phyloP scores from a whole-genome alignment of 2,888 invertebrate genomes.

The Allygus modestus region DNA sequence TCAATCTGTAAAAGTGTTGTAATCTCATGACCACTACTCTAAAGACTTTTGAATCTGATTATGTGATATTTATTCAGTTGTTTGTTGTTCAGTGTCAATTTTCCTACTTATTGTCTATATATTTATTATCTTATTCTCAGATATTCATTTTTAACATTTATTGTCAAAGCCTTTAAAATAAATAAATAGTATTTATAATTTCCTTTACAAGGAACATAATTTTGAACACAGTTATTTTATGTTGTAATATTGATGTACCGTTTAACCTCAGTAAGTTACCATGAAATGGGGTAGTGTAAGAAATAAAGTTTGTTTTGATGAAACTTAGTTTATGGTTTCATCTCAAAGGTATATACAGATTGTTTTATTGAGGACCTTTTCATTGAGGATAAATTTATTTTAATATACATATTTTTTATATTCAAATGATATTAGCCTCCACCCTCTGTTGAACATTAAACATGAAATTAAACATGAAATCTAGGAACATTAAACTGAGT shows the following conservation, averaged over 20 bases:
- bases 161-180: background rate
- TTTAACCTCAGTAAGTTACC: background rate
- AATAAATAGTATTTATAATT: background rate
- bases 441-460: too few relatives aligned
- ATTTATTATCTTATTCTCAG: too few relatives aligned
- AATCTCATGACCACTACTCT: conserved; percentile 12
- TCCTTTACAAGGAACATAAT: background rate
- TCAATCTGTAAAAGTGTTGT: conserved; percentile 5
- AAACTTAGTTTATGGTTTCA: too few relatives aligned
- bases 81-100: background rate
- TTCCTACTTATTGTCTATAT: background rate
- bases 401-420: too few relatives aligned
- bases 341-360: too few relatives aligned
- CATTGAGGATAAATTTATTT: too few relatives aligned
- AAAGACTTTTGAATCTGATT: background rate
- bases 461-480: too few relatives aligned
- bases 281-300: background rate
- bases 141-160: background rate
- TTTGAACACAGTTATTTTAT: background rate
- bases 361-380: too few relatives aligned
- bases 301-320: background rate
- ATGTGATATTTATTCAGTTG: conserved; percentile 7
- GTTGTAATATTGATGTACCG: background rate
- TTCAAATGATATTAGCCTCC: too few relatives aligned
- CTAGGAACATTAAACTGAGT: too few relatives aligned